A percentile compares a stretch with the other conserved stretches of the same genome.
phyloP scores from a whole-genome alignment of 2,113 vertebrate species.

The Erythrolamprus reginae region DNA sequence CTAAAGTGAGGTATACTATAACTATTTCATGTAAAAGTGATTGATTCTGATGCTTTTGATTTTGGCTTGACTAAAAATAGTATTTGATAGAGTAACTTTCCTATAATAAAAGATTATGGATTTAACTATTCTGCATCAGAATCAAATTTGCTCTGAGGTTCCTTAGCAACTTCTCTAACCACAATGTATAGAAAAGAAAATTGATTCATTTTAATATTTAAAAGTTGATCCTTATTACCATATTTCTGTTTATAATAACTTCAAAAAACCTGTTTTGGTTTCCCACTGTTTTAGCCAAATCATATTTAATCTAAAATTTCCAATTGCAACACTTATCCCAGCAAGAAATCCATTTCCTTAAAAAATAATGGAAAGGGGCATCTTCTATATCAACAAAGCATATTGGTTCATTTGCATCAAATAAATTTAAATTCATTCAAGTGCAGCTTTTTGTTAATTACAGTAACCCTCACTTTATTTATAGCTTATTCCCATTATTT shows the following conservation, averaged over 20 bases:
- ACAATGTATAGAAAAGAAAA: constrained; percentile 11
- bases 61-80: neutral
- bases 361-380: constrained; percentile 59
- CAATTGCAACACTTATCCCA: constrained; percentile 68
- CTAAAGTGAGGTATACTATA: neutral
- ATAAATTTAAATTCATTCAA: constrained; percentile 56
- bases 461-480: constrained; percentile 41
- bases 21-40: neutral
- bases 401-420: constrained; percentile 60
- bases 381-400: constrained; percentile 50
- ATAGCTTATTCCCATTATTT: constrained; percentile 26
- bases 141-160: neutral
- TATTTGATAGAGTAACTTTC: constrained; percentile 16
- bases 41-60: neutral
- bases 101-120: neutral
- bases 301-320: constrained; percentile 63
- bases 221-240: constrained; percentile 35
- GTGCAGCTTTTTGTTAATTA: constrained; percentile 52
- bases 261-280: constrained; percentile 38
- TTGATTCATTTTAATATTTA: neutral
- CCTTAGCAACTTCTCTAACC: neutral
- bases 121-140: neutral
- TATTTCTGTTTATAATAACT: constrained; percentile 48
- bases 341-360: constrained; percentile 67
- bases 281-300: constrained; percentile 61